phyloP scores from a whole-genome alignment of 2,797 vertebrate genomes.

The Paratrypauchen microcephalus region DNA sequence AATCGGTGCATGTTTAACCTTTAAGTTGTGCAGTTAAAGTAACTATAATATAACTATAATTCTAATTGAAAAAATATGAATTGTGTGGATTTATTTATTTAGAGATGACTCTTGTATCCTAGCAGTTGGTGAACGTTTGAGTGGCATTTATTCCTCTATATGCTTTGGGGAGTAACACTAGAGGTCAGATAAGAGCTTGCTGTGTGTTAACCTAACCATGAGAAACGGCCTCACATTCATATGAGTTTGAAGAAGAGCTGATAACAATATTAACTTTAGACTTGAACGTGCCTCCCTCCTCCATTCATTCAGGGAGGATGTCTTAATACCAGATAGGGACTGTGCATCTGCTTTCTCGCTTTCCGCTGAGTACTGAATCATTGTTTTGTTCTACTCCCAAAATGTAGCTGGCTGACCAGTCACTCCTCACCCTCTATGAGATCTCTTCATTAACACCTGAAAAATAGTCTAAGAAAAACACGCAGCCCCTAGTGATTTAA shows the following conservation, averaged over 20 bases:
- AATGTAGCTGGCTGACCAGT: slow-evolving; percentile 45
- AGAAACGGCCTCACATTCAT: slow-evolving; percentile 47
- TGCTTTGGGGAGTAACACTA: slow-evolving; percentile 1
- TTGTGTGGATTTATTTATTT: neutral
- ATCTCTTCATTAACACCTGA: slow-evolving; percentile 65
- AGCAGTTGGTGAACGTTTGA: slow-evolving; percentile 6
- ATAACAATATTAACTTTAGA: slow-evolving; percentile 69
- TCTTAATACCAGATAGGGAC: slow-evolving; percentile 60
- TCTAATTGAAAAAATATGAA: neutral
- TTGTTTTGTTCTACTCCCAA: slow-evolving; percentile 49
- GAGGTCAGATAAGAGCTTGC: slow-evolving; percentile 1
- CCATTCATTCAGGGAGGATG: slow-evolving; percentile 59
- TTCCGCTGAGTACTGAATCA: slow-evolving; percentile 32
- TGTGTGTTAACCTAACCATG: slow-evolving; percentile 45
- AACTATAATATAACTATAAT: no score
- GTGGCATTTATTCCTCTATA: neutral
- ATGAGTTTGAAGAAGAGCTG: slow-evolving; percentile 58
- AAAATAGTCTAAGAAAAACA: slow-evolving; percentile 66
- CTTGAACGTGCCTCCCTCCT: slow-evolving; percentile 41
- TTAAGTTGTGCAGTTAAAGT: neutral
- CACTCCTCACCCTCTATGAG: slow-evolving; percentile 72
- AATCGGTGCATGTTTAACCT: neutral
- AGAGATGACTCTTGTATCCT: neutral
- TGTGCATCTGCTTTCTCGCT: slow-evolving; percentile 38
- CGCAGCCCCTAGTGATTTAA: slow-evolving; percentile 33